These are phyloP conservation scores for Perca schrenkii DNA, from an alignment of 2,113 vertebrate species.

Conservation along the genomic window DNA sequence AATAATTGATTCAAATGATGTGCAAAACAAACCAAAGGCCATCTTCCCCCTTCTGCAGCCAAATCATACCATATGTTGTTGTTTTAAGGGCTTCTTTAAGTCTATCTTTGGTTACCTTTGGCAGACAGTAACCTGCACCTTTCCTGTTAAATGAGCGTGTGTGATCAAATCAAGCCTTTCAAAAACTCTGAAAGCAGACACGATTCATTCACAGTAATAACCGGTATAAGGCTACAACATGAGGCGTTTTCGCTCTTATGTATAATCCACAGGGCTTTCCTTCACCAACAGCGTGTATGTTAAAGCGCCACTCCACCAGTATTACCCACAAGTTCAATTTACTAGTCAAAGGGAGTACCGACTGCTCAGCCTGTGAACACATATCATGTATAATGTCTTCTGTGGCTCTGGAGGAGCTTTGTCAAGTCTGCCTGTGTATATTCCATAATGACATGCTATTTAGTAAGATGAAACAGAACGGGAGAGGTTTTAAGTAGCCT, in stretches of 20 bases:
- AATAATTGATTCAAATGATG: constrained; percentile 81
- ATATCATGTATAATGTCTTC: neutral
- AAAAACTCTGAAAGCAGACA: constrained; percentile 14
- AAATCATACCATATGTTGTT: constrained; percentile 16
- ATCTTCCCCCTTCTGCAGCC: constrained; percentile 33
- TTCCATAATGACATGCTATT: too few species aligned
- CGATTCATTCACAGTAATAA: neutral
- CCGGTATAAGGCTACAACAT: neutral
- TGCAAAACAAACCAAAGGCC: constrained; percentile 70
- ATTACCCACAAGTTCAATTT: neutral
- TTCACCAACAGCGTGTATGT: neutral
- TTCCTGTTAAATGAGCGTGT: neutral
- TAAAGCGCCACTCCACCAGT: neutral
- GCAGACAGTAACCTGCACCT: neutral
- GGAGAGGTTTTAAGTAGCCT: too few species aligned
- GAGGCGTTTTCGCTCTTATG: neutral
- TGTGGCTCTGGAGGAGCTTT: neutral
- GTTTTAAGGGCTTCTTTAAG: neutral
- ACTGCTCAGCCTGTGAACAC: neutral
- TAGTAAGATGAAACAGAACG: too few species aligned
- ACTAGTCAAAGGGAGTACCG: neutral
- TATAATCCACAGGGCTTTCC: neutral
- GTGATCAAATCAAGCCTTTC: neutral
- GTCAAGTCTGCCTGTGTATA: neutral
- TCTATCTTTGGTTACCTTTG: neutral